Evolutionary conservation across 1,140 invertebrate genomes (phyloP).

Genomic region (Calephelis nemesis): DNA sequence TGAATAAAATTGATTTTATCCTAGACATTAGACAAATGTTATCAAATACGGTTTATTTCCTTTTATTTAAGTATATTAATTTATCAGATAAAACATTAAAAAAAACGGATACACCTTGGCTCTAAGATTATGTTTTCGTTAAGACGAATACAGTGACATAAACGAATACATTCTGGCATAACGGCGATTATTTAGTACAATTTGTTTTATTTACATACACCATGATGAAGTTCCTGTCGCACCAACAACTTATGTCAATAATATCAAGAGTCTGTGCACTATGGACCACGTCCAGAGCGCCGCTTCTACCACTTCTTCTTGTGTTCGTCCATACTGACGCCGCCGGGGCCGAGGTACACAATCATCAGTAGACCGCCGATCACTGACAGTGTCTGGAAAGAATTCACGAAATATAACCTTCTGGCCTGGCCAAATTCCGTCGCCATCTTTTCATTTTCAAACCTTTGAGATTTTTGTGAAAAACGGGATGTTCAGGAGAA

Average conservation of each 20-base stretch:
- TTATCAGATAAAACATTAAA: neutral
- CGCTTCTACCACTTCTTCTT: slow-evolving; percentile 97
- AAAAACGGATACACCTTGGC: neutral
- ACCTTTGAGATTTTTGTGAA: too few relatives aligned
- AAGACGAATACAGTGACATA: neutral
- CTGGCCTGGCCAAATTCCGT: too few relatives aligned
- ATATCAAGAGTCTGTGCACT: slow-evolving; percentile 46
- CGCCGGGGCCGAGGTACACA: slow-evolving; percentile 97
- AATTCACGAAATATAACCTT: slow-evolving; percentile 16
- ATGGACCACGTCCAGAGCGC: slow-evolving; percentile 22
- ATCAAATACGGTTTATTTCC: too few relatives aligned
- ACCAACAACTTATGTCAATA: slow-evolving; percentile 29
- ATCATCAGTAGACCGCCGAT: slow-evolving; percentile 99
- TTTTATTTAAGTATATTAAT: too few relatives aligned
- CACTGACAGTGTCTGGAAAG: slow-evolving; percentile 96
- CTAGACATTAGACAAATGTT: too few relatives aligned
- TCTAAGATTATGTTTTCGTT: neutral
- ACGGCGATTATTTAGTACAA: slow-evolving; percentile 1
- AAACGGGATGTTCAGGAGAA: too few relatives aligned
- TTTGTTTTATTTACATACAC: slow-evolving; percentile 22
- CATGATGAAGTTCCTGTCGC: slow-evolving; percentile 22
- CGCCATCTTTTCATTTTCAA: too few relatives aligned
- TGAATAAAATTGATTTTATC: too few relatives aligned
- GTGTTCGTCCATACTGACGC: slow-evolving; percentile 99
- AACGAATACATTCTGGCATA: neutral